Evolutionary conservation across 2,797 vertebrate species (phyloP).

Genomic region (Alauda arvensis): DNA sequence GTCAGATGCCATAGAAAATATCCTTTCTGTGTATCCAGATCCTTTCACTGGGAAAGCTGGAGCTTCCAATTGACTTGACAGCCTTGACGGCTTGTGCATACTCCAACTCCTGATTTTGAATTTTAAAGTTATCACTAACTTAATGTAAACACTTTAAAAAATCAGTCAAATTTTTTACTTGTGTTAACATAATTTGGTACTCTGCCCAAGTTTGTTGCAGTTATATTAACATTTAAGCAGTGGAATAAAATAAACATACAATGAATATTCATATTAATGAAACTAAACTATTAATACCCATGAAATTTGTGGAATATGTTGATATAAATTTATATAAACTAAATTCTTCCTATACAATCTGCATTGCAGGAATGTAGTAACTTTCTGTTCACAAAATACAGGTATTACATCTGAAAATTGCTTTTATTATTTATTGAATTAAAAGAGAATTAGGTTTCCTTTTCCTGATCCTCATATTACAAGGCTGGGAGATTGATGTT

Average conservation of each 20-base stretch:
- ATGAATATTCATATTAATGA: neutral
- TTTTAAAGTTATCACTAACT: neutral
- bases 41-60: neutral
- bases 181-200: neutral
- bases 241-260: neutral
- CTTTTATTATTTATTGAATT: neutral
- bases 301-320: neutral
- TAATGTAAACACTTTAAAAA: neutral
- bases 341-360: neutral
- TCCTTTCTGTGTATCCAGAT: neutral
- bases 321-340: neutral
- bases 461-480: neutral
- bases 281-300: neutral
- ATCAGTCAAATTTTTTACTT: neutral
- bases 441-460: neutral
- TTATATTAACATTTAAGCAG: neutral
- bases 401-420: neutral
- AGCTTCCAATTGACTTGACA: neutral
- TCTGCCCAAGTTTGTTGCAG: neutral
- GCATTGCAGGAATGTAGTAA: neutral
- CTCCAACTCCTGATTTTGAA: neutral
- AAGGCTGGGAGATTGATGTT: neutral
- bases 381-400: neutral
- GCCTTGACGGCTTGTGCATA: neutral
- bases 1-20: neutral